Conservation (phyloP, 1,140 invertebrate genomes). For the Leptestheria dahalacensis region DNA sequence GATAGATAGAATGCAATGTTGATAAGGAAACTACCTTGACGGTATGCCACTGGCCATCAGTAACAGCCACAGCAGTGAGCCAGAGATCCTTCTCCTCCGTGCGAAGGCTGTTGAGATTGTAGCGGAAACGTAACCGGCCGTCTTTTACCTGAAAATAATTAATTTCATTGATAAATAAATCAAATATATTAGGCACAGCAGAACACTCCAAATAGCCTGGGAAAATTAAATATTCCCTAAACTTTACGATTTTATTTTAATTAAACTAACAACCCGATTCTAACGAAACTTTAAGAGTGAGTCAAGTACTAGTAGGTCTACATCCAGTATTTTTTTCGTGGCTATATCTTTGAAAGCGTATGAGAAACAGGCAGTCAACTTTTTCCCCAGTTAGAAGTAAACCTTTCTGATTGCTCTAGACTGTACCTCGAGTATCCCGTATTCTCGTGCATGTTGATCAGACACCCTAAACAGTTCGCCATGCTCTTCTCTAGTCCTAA, state of each 20-base stretch:
- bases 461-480: slow-evolving; percentile 83
- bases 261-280: no score
- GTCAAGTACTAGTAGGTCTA: no score
- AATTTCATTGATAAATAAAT: neutral
- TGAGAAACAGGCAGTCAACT: neutral
- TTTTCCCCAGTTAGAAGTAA: neutral
- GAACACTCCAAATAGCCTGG: no score
- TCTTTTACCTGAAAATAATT: slow-evolving; percentile 52
- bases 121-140: slow-evolving; percentile 73
- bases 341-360: no score
- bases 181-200: neutral
- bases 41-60: slow-evolving; percentile 95
- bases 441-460: slow-evolving; percentile 87
- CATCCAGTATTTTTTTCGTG: no score
- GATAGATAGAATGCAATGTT: no score
- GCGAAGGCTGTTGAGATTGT: slow-evolving; percentile 77
- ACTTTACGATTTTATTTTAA: no score
- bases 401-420: neutral
- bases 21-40: slow-evolving; percentile 46
- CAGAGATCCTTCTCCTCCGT: slow-evolving; percentile 80
- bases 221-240: no score
- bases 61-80: slow-evolving; percentile 73
- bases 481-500: slow-evolving; percentile 79
- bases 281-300: no score
- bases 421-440: slow-evolving; percentile 76